Conservation (phyloP, 2,797 vertebrate species). For the Myotis myotis region DNA sequence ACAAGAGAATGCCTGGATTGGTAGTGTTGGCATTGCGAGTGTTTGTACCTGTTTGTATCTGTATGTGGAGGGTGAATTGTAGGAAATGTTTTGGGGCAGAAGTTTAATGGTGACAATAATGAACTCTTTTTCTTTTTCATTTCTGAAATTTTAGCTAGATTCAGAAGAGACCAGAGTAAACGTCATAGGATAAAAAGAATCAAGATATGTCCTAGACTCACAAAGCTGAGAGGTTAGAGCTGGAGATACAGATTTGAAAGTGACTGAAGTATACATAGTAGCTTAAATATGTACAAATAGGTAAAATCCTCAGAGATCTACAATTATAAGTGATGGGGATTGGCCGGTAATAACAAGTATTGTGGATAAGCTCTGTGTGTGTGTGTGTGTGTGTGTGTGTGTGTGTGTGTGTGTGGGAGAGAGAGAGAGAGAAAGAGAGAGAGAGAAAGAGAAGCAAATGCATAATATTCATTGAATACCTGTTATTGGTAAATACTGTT, state of each 20-base stretch:
- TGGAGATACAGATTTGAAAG: constrained; percentile 37
- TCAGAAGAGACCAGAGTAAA: constrained; percentile 43
- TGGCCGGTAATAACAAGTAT: background rate
- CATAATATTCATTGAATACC: background rate
- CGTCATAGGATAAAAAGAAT: background rate
- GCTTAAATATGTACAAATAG: constrained; percentile 38
- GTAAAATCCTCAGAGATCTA: constrained; percentile 18
- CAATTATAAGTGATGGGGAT: background rate
- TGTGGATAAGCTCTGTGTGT: background rate
- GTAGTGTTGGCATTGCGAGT: background rate
- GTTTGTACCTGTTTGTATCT: background rate
- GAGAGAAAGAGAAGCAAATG: background rate
- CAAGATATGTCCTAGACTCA: constrained; percentile 24
- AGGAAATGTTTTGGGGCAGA: constrained; percentile 16
- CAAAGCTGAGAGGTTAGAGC: constrained; percentile 72
- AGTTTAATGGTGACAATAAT: constrained; percentile 32
- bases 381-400: background rate
- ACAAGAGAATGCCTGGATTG: background rate
- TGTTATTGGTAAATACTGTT: background rate
- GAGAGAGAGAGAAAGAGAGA: background rate
- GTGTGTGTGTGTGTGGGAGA: background rate
- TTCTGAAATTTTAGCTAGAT: constrained; percentile 69
- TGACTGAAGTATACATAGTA: constrained; percentile 16
- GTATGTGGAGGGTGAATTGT: background rate
- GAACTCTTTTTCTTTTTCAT: constrained; percentile 45